Conservation (phyloP, 2,113 vertebrate genomes). For the Boulengerochromis microlepis region DNA sequence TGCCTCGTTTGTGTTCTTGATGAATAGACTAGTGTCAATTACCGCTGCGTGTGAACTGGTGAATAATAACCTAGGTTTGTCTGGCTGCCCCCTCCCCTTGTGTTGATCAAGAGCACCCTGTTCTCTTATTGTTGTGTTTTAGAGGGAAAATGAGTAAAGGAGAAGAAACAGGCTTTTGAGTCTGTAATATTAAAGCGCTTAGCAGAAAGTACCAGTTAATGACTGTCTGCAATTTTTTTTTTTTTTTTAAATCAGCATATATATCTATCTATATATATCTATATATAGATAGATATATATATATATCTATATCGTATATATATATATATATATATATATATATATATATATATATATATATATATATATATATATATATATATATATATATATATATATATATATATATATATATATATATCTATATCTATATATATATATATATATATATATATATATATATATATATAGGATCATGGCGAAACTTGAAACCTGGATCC, state of each 20-base stretch:
- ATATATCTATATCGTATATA: no score
- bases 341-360: accelerated
- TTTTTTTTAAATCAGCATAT: background rate
- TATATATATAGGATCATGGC: no score
- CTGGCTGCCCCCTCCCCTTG: background rate
- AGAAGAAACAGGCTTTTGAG: background rate
- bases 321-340: no score
- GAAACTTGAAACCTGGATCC: no score
- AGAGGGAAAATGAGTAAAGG: accelerated
- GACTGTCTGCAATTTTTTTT: no score
- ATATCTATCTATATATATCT: accelerated
- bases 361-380: accelerated
- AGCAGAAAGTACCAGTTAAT: background rate
- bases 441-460: no score
- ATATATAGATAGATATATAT: no score
- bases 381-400: no score
- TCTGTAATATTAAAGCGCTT: background rate
- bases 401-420: no score
- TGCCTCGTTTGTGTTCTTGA: constrained; percentile 8
- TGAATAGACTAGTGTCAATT: constrained; percentile 6
- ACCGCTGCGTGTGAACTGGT: background rate
- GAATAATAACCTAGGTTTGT: background rate
- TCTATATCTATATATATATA: no score
- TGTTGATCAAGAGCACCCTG: background rate
- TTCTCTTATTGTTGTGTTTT: background rate